phyloP scores from a whole-genome alignment of 2,113 vertebrate genomes.

The Cololabis saira region DNA sequence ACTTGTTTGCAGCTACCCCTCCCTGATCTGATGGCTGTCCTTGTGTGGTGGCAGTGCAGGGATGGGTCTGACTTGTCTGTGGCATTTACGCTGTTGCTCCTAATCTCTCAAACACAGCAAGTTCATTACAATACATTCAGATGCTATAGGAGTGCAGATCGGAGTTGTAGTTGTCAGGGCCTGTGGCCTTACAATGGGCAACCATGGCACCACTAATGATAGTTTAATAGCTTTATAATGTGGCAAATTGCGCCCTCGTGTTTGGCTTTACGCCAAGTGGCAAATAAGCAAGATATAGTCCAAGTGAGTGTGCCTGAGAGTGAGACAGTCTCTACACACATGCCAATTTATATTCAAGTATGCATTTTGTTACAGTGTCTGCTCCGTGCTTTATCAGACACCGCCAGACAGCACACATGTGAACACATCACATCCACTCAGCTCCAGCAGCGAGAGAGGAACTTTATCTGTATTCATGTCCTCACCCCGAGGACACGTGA shows the following conservation, averaged over 20 bases:
- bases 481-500: constrained; percentile 44
- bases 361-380: constrained; percentile 20
- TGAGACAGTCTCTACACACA: constrained; percentile 16
- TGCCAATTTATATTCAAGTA: constrained; percentile 27
- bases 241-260: constrained; percentile 48
- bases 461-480: constrained; percentile 58
- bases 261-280: constrained; percentile 46
- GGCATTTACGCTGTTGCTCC: constrained; percentile 41
- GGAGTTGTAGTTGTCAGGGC: constrained; percentile 41
- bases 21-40: constrained; percentile 12
- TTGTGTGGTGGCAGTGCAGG: constrained; percentile 17
- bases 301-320: constrained; percentile 2
- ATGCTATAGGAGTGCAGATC: constrained; percentile 42
- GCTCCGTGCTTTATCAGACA: constrained; percentile 58
- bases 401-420: constrained; percentile 42
- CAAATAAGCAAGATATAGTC: constrained; percentile 38
- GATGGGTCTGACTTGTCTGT: constrained; percentile 43
- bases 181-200: constrained; percentile 51
- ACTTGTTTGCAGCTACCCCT: constrained; percentile 27
- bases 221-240: constrained; percentile 75
- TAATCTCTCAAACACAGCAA: constrained; percentile 64
- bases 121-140: constrained; percentile 52
- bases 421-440: constrained; percentile 51
- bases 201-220: constrained; percentile 65
- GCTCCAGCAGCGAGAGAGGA: constrained; percentile 27